Evolutionary conservation across 2,797 vertebrate genomes (phyloP).

Genomic region (Lithobates sylvaticus): DNA sequence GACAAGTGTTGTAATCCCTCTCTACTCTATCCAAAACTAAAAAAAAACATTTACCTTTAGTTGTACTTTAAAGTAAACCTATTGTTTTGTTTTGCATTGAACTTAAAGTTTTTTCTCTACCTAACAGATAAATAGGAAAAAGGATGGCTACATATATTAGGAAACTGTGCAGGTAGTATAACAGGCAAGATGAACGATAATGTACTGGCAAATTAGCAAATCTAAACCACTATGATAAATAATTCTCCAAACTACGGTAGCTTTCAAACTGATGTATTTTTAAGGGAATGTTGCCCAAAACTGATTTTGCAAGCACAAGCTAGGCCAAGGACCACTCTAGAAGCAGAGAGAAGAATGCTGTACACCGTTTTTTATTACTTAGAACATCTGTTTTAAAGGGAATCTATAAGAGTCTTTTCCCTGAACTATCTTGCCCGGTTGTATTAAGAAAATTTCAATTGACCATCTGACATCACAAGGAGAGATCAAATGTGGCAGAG

Average conservation of each 20-base stretch:
- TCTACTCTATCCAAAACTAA: too few relatives aligned
- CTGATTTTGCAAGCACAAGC: conserved; percentile 5
- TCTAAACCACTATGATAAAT: conserved; percentile 24
- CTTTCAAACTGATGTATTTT: conserved; percentile 36
- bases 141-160: neutral
- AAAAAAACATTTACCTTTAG: too few relatives aligned
- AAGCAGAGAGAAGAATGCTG: conserved; percentile 22
- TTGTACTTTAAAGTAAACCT: neutral
- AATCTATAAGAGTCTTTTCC: conserved; percentile 37
- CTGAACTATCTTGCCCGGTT: conserved; percentile 27
- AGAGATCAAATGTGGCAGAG: conserved; percentile 25
- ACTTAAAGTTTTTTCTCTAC: too few relatives aligned
- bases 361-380: conserved; percentile 33
- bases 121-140: neutral
- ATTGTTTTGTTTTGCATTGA: too few relatives aligned
- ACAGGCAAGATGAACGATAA: neutral
- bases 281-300: conserved; percentile 28
- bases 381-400: conserved; percentile 48
- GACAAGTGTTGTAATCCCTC: too few relatives aligned
- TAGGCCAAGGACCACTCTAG: conserved; percentile 25
- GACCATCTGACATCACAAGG: conserved; percentile 27
- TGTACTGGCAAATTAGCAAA: conserved; percentile 35
- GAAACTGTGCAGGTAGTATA: neutral
- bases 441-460: conserved; percentile 35
- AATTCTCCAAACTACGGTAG: conserved; percentile 1